These are phyloP conservation scores for Sinelater perroti DNA, from an alignment of 2,888 invertebrate genomes.

Conservation along the genomic window DNA sequence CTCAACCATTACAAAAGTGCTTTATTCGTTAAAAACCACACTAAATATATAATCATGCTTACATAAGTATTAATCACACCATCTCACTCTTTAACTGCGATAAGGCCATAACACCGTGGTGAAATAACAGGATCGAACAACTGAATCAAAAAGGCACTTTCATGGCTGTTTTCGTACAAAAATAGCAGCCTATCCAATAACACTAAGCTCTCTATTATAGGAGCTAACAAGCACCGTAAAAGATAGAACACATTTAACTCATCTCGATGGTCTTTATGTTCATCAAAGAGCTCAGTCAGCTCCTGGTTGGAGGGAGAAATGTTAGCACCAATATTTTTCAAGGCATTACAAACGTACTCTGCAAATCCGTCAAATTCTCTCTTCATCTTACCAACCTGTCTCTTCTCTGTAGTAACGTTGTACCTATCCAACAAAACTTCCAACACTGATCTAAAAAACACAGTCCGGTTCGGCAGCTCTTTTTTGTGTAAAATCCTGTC, in stretches of 20 bases:
- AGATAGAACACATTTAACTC: constrained; percentile 80
- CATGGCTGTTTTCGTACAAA: constrained; percentile 71
- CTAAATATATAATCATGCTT: no score
- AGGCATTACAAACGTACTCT: constrained; percentile 76
- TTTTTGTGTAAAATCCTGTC: constrained; percentile 69
- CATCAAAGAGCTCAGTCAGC: constrained; percentile 58
- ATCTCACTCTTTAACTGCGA: constrained; percentile 66
- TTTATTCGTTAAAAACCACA: no score
- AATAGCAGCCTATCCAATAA: constrained; percentile 82
- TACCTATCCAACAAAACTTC: constrained; percentile 68
- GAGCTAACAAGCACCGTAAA: constrained; percentile 78
- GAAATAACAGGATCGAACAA: constrained; percentile 87
- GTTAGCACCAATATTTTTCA: constrained; percentile 68
- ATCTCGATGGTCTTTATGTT: constrained; percentile 62
- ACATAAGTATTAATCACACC: no score
- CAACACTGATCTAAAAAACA: constrained; percentile 81
- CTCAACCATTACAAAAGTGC: no score
- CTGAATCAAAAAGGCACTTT: constrained; percentile 72
- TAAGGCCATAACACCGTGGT: constrained; percentile 81
- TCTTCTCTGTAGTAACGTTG: constrained; percentile 57
- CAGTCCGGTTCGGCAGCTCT: constrained; percentile 69
- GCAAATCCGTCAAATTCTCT: constrained; percentile 68
- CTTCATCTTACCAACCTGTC: constrained; percentile 64
- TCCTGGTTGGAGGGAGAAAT: constrained; percentile 60
- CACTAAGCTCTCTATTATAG: constrained; percentile 82